Evolutionary conservation across 2,797 vertebrate species (phyloP).

Genomic region (Eospalax fontanierii): DNA sequence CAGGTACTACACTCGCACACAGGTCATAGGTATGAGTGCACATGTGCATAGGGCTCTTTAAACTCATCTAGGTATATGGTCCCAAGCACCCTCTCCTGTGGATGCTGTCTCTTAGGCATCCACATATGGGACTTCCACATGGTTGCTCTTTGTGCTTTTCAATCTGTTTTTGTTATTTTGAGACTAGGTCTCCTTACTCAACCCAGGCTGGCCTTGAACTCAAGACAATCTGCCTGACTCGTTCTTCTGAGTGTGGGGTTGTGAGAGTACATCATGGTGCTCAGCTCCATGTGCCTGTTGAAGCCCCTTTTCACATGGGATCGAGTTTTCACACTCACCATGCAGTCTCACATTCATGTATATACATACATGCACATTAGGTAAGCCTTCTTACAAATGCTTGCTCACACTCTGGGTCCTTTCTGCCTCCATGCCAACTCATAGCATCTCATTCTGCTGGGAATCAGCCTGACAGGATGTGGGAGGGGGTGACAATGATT

Average conservation of each 20-base stretch:
- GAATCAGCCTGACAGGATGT: constrained; percentile 7
- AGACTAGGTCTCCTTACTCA: background rate
- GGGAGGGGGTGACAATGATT: constrained; percentile 29
- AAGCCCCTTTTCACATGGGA: background rate
- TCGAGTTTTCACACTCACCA: background rate
- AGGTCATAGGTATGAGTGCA: background rate
- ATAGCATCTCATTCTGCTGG: background rate
- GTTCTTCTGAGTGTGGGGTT: background rate
- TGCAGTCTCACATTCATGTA: background rate
- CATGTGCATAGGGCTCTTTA: background rate
- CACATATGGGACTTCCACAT: background rate
- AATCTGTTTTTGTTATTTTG: background rate
- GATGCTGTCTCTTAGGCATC: background rate
- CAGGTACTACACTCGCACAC: background rate
- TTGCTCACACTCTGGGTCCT: background rate
- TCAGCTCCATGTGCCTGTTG: background rate
- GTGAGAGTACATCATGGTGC: background rate
- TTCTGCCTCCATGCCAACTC: background rate
- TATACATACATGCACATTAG: background rate
- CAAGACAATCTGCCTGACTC: background rate
- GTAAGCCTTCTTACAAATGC: background rate
- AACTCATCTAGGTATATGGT: background rate
- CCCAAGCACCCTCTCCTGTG: background rate
- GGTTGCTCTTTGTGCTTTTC: background rate
- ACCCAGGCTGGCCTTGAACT: background rate